Conservation (phyloP, 1,140 invertebrate genomes). For the Tetramorium parvispinum region DNA sequence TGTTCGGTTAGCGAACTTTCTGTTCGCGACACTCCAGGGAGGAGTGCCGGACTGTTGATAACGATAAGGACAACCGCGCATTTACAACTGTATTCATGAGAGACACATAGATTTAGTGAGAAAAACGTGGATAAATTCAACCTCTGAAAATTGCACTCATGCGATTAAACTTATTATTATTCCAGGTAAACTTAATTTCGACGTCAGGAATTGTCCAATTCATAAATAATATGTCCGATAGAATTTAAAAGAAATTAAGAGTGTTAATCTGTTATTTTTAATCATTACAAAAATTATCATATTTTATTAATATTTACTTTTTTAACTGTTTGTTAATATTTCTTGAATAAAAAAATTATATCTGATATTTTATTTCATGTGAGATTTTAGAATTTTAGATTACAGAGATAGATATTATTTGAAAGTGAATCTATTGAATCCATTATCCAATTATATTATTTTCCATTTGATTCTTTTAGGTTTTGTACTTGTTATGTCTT, state of each 20-base stretch:
- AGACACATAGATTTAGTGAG: not conserved
- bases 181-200: slow-evolving; percentile 48
- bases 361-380: not conserved
- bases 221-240: too few relatives aligned
- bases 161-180: slow-evolving; percentile 29
- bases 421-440: not conserved
- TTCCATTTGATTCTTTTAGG: not conserved
- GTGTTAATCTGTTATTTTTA: not conserved
- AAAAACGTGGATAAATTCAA: not conserved
- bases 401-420: not conserved
- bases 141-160: not conserved
- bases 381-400: not conserved
- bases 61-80: slow-evolving; percentile 46
- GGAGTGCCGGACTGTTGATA: slow-evolving; percentile 52
- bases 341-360: not conserved
- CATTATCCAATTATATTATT: not conserved
- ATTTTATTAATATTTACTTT: not conserved
- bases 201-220: slow-evolving; percentile 1
- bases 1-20: slow-evolving; percentile 36
- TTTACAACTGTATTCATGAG: slow-evolving; percentile 34
- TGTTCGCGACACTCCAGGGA: slow-evolving; percentile 44
- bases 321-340: not conserved
- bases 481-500: not conserved
- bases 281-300: not conserved
- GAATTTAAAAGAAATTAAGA: not conserved